Base-by-base conservation (phyloP, 2,113 vertebrate genomes). In the Columbina picui region DNA sequence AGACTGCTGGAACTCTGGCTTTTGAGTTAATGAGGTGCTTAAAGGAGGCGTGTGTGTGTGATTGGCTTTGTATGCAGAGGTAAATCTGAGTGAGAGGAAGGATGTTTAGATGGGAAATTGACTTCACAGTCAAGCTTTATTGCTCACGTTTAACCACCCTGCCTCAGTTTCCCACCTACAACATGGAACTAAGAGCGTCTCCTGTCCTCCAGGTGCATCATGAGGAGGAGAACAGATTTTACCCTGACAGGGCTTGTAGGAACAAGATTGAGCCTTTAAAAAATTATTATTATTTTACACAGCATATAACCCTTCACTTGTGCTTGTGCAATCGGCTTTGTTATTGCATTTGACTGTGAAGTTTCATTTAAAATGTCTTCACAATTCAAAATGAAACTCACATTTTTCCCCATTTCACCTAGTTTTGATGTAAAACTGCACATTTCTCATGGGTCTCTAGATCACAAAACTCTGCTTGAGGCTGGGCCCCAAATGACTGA, bases 321-420 rank as follows among this genome's bases (percentile, higher is more conserved):
- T 65, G 41, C 38, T 82, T 0, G 0, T 59, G 55, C 19, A 52
- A 10, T 26, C 34, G 71, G 14, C 2, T 1, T 27, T 93, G 14
- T 60, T 86, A 55, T 6, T 69, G 34, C 3, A 57, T 86, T 80
- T 81, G 32, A 7, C 41, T 90, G 45, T 83, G 59, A 73, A 83
- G 38, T 90, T 92, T 88, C 45, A 55, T 67, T 83, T 84, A 17
- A 94, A 93, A 61, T 59, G 47, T 50, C 63, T 87, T 53, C 30
- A 69, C 45, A 77, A 90, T 80, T 95, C 85, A 96, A 93, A 96
- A 83, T 59, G 79, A 96, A 97, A 81, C 82, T 38, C 49, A 55
- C 1, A 0, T 53, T 93, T 93, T 75, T 13, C 38, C 45, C 22
- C 18, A 10, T 83, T 86, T 94, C 34, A 93, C 47, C 55, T 77